Conservation (phyloP, 2,113 vertebrate species). For the Eulemur rufifrons region DNA sequence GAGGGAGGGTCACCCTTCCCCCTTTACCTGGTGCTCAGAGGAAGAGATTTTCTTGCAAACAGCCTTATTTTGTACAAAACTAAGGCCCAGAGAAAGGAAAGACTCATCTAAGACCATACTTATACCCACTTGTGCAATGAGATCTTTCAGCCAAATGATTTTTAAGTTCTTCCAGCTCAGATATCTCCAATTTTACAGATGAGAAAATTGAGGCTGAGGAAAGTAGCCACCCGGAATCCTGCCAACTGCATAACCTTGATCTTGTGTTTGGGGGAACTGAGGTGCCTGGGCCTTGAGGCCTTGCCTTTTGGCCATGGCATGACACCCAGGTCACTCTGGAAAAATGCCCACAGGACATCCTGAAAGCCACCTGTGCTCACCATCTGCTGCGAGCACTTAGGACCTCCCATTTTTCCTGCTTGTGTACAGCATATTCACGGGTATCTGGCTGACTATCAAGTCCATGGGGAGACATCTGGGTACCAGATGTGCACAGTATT, state of each 20-base stretch:
- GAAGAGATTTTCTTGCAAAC: neutral
- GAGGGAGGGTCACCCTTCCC: fast-evolving
- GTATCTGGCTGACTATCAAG: conserved; percentile 79
- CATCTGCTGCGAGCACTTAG: neutral
- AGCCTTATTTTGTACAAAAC: neutral
- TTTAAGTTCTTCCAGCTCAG: neutral
- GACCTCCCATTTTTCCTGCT: conserved; percentile 24
- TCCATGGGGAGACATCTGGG: conserved; percentile 81
- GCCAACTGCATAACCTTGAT: neutral
- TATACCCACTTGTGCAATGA: neutral
- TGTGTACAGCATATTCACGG: conserved; percentile 67
- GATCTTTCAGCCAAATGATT: neutral
- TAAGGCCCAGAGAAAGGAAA: neutral
- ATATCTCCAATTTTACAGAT: neutral
- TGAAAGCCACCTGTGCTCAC: neutral
- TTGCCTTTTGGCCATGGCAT: neutral
- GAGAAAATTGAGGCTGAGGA: neutral
- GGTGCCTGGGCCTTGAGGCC: neutral
- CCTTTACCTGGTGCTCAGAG: neutral
- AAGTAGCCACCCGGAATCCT: neutral
- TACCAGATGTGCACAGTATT: conserved; percentile 79
- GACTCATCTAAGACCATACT: neutral
- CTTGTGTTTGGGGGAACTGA: neutral
- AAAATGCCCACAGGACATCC: neutral
- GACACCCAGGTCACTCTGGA: neutral